Base-by-base conservation (phyloP, 2,113 vertebrate species). In the Grammomys surdaster region DNA sequence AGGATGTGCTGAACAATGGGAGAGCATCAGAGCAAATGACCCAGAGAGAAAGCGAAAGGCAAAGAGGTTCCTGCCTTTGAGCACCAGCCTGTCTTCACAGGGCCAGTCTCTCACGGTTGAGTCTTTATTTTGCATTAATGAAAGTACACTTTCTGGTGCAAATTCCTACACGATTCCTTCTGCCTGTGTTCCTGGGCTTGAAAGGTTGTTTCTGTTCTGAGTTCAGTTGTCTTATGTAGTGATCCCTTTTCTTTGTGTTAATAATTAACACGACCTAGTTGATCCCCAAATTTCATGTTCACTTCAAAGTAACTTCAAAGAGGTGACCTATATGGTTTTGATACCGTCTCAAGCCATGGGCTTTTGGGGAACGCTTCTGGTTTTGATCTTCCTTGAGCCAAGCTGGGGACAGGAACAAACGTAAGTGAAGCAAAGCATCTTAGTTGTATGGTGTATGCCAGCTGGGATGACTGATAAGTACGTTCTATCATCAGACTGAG, bases 371-470 rank as follows among this genome's bases (percentile, higher is more conserved):
- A 87, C 48, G 86, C 75, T 98, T 77, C 96, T 96, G 77, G 46
- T 98, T 97, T 93, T 98, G 81, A 84, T 97, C 0, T 92, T 98
- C 76, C 94, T 98, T 63, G 96, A 93, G 80, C 88, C 43, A 91
- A 70, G 93, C 43, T 96, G 96, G 80, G 60, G 98, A 95, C 99
- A 99, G 67, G 98, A 98, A 22, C 98, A 98, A 98, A 98, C 60
- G 98, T 99, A 98, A 99, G 98, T 98, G 98, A 95, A 67, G 97
- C 69, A 78, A 78, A 3, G 10, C 6, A 60, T 70, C 54, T 87
- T 95, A 3, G 89, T 92, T 92, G 95, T 78, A 87, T 73, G 82
- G 22, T 80, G 20, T 4, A 17, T 93, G 51, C 73, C 76, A 81
- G 24, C 48, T 17, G n/a, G 13, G 2, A 56, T 90, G 67, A 95